Evolutionary conservation across 2,888 invertebrate species (phyloP).

Genomic region (Polietes domitor): DNA sequence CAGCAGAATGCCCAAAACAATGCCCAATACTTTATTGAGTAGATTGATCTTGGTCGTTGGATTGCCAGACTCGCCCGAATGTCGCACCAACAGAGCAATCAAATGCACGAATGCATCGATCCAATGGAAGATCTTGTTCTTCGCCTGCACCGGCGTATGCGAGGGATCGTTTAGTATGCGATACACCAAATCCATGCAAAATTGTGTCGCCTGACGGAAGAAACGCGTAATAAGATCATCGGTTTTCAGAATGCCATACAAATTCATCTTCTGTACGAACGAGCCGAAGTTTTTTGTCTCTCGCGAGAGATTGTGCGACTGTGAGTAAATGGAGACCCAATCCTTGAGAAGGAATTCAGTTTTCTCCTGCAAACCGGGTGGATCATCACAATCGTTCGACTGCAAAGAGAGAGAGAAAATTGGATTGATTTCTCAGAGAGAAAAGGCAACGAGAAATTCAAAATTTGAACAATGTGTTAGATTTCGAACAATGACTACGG

Average conservation of each 20-base stretch:
- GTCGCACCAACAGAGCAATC: constrained; percentile 96
- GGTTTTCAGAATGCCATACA: constrained; percentile 96
- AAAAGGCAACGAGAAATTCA: too few relatives aligned
- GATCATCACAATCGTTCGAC: constrained; percentile 95
- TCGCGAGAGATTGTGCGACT: constrained; percentile 85
- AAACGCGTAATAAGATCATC: constrained; percentile 98
- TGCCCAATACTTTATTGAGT: constrained; percentile 95
- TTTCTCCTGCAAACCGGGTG: constrained; percentile 96
- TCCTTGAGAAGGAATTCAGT: constrained; percentile 96
- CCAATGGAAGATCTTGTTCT: constrained; percentile 96
- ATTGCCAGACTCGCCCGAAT: constrained; percentile 94
- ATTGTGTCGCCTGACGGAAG: constrained; percentile 97
- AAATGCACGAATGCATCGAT: constrained; percentile 97
- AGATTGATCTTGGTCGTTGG: constrained; percentile 96
- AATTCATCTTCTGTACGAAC: constrained; percentile 98
- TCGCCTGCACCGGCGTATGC: constrained; percentile 85
- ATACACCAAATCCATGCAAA: constrained; percentile 97
- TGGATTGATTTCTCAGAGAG: too few relatives aligned
- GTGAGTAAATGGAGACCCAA: constrained; percentile 94
- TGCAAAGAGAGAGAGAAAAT: constrained; percentile 57
- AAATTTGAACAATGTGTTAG: background rate
- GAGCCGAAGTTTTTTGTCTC: constrained; percentile 95
- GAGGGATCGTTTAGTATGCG: constrained; percentile 89
- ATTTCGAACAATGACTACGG: constrained; percentile 1
- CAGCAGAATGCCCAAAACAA: constrained; percentile 96